Evolutionary conservation across 1,140 invertebrate species (phyloP).

Genomic region (Brachionus koreanus): DNA sequence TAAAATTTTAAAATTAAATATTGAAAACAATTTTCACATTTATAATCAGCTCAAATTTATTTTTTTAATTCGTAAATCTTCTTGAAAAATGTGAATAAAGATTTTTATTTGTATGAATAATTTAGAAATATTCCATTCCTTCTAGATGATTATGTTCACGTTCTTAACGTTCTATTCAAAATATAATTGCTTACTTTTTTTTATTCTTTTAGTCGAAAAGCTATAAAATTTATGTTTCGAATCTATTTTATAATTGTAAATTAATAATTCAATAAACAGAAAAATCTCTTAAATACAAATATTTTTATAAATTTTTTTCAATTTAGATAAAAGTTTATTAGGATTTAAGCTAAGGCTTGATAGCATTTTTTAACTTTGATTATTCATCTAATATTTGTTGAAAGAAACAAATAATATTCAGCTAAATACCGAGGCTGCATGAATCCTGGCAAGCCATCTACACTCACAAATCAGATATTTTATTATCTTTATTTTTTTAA

Average conservation of each 20-base stretch:
- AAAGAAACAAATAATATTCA: background rate
- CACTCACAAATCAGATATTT: background rate
- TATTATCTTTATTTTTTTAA: background rate
- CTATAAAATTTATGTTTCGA: conserved; percentile 9
- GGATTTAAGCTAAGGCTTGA: background rate
- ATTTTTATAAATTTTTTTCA: background rate
- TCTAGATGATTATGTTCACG: background rate
- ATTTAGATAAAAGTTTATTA: background rate
- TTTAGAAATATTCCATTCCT: background rate
- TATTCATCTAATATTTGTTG: background rate
- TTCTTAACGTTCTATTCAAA: background rate
- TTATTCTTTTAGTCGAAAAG: background rate
- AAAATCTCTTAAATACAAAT: background rate
- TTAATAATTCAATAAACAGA: background rate
- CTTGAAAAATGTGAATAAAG: background rate
- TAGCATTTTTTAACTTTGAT: background rate
- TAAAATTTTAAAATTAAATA: background rate
- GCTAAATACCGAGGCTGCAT: background rate
- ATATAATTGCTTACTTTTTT: background rate
- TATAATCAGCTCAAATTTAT: background rate
- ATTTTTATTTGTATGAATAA: background rate
- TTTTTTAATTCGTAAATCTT: background rate
- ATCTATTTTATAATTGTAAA: background rate
- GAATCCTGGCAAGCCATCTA: background rate
- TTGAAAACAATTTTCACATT: background rate